A percentile compares a stretch with the other conserved stretches of the same genome.
These are phyloP conservation scores for Gonioctena quinquepunctata DNA, from an alignment of 1,140 invertebrate genomes.

Conservation along the genomic window DNA sequence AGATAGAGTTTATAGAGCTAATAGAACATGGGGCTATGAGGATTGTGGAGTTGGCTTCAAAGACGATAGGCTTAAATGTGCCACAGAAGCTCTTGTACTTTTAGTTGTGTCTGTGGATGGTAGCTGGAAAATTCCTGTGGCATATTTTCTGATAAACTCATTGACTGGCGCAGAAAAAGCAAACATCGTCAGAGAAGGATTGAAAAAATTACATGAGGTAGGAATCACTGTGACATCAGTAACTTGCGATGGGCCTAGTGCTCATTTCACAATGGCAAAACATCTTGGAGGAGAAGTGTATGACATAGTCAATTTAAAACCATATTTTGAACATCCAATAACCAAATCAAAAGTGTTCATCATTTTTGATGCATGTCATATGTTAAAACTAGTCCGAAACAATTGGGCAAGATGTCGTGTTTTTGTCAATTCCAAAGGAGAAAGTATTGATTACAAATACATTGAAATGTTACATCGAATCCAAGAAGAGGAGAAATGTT, in stretches of 20 bases:
- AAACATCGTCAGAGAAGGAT: conserved; percentile 26
- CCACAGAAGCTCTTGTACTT: conserved; percentile 42
- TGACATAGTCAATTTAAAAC: neutral
- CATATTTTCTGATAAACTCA: conserved; percentile 36
- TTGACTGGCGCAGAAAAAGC: conserved; percentile 28
- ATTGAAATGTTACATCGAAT: neutral
- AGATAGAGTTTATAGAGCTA: conserved; percentile 39
- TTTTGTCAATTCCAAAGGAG: conserved; percentile 33
- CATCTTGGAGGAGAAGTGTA: conserved; percentile 1
- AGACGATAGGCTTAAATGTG: conserved; percentile 31
- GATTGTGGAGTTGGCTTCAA: conserved; percentile 37
- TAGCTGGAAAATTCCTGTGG: conserved; percentile 45
- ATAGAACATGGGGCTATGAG: conserved; percentile 35
- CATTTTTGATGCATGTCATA: conserved; percentile 18
- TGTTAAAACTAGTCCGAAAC: conserved; percentile 12
- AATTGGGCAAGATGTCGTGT: conserved; percentile 38
- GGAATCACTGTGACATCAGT: conserved; percentile 28
- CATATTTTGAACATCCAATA: conserved; percentile 7
- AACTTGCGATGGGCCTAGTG: conserved; percentile 36
- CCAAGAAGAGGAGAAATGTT: neutral
- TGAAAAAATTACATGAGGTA: conserved; percentile 24
- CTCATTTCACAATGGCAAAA: conserved; percentile 31
- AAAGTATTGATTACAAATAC: neutral
- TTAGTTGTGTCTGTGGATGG: conserved; percentile 43
- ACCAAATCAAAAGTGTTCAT: neutral